Evolutionary conservation across 2,888 invertebrate species (phyloP).

Genomic region (Xestia ashworthii): DNA sequence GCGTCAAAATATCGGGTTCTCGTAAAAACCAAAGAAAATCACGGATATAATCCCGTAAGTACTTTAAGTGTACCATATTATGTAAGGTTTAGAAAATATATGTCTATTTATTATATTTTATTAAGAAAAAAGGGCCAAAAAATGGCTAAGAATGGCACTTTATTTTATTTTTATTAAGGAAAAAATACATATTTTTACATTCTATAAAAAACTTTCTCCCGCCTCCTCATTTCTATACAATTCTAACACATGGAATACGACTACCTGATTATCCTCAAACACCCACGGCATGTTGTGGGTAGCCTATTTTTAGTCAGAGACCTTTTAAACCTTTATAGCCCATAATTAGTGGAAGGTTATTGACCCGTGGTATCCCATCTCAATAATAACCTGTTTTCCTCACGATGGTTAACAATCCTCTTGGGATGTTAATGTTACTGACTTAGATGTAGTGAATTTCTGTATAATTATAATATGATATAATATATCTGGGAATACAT

Average conservation of each 20-base stretch:
- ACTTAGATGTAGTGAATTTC: conserved; percentile 18
- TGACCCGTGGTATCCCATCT: conserved; percentile 58
- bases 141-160: too few relatives aligned
- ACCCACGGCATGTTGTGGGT: conserved; percentile 13
- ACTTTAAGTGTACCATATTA: too few relatives aligned
- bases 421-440: conserved; percentile 39
- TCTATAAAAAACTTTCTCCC: too few relatives aligned
- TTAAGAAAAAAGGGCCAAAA: too few relatives aligned
- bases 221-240: background rate
- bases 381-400: conserved; percentile 57
- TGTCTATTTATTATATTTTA: too few relatives aligned
- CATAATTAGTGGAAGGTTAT: conserved; percentile 59
- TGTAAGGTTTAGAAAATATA: too few relatives aligned
- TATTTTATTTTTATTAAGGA: too few relatives aligned
- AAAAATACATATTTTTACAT: background rate
- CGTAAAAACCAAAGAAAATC: too few relatives aligned
- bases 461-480: too few relatives aligned
- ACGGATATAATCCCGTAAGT: too few relatives aligned
- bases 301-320: conserved; percentile 50
- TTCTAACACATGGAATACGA: conserved; percentile 5
- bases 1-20: too few relatives aligned
- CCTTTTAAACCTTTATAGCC: conserved; percentile 55
- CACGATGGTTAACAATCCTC: conserved; percentile 38
- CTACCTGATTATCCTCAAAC: conserved; percentile 26
- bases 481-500: conserved; percentile 11